Evolutionary conservation across 92 coral and sea anemone genomes (phyloP), one percentile per base, ranked within the genome.

Genomic region (Umimayanthus kanabou): DNA sequence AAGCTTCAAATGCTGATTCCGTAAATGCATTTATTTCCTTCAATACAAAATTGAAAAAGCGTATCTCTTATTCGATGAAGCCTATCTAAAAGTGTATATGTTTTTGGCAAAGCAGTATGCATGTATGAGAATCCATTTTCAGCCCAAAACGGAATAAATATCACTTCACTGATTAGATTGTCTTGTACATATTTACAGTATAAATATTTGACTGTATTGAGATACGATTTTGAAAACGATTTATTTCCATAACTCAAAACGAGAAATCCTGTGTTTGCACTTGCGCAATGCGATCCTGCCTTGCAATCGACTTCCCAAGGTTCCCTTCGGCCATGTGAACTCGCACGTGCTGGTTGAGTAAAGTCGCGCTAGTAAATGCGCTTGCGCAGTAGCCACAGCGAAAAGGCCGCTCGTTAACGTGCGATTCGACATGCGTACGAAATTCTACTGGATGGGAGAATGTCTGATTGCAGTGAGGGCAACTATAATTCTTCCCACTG

Each of bases 311-410:
- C 73, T 92, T 92, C 43, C 82, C 92, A 25, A 83, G 80, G 69
- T 50, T 89, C 16, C 92, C 92, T 45, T 94, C 98, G 25, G 97
- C 90, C 91, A 93, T 90, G 88, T 97, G 99, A 43, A 95, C 98
- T 55, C 99, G 94, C 33, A 95, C 98, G 89, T 97, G 99, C 84
- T 95, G 97, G 86, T 97, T 95, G 50, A 97, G 90, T 74, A 93
- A 80, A 42, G 95, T 90, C 16, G 98, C 96, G 77, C 94, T 97
- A 5, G 96, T 89, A 84, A 97, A 97, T 58, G 98, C 95, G 75
- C 98, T 88, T 86, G 99, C 93, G 90, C 99, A 97, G 88, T 92
- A 95, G 6, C 99, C 95, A 45, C 99, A 97, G 42, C 96, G 92
- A 88, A 93, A 94, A 7, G 99, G 98, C 80, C 99, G 93, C 80